These are phyloP conservation scores for Melipona bicolor DNA, from an alignment of 2,888 invertebrate genomes.

Conservation along the genomic window DNA sequence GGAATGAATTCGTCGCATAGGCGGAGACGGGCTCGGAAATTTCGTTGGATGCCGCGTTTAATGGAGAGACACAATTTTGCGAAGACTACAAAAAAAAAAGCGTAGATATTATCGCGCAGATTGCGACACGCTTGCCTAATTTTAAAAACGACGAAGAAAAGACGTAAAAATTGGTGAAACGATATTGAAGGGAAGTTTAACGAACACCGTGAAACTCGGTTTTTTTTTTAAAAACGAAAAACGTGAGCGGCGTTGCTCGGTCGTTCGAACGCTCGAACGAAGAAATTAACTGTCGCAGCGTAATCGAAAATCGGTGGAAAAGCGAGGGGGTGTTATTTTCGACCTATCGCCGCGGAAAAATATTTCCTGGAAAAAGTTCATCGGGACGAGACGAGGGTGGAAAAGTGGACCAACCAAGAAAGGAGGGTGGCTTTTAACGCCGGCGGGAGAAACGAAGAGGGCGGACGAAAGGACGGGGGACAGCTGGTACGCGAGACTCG, in stretches of 20 bases:
- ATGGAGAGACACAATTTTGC: too few species aligned
- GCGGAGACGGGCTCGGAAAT: background rate
- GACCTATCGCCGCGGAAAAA: background rate
- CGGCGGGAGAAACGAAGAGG: slow-evolving; percentile 5
- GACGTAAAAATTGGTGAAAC: too few species aligned
- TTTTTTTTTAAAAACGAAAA: too few species aligned
- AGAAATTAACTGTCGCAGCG: background rate
- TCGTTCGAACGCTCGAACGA: background rate
- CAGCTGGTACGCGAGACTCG: slow-evolving; percentile 68
- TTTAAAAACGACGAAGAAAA: too few species aligned
- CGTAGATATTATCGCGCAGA: too few species aligned
- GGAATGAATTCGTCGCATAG: background rate
- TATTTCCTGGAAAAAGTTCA: slow-evolving; percentile 39
- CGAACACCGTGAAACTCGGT: too few species aligned
- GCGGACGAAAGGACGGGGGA: slow-evolving; percentile 34
- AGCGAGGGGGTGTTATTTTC: background rate
- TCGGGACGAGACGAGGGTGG: slow-evolving; percentile 17
- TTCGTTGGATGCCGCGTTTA: too few species aligned
- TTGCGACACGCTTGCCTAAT: too few species aligned
- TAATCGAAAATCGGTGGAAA: background rate
- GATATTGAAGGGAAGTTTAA: too few species aligned
- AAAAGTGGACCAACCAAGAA: slow-evolving; percentile 27
- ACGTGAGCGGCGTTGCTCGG: too few species aligned
- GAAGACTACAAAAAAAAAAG: too few species aligned
- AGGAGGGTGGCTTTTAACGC: slow-evolving; percentile 26